Conservation (phyloP, 2,113 vertebrate species). For the Felis chaus region DNA sequence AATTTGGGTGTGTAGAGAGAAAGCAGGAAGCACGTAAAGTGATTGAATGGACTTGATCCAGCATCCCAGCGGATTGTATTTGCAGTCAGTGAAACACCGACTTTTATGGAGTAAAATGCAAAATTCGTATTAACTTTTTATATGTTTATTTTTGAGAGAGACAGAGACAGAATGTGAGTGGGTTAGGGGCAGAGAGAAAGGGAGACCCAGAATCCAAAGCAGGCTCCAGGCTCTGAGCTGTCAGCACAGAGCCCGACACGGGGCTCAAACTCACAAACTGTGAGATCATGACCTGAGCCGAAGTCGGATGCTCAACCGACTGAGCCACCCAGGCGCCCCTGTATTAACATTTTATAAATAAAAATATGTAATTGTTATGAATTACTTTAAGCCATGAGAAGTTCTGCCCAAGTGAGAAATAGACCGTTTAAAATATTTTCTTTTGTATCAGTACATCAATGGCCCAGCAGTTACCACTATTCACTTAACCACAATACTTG, state of each 20-base stretch:
- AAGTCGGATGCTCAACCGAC: too few relatives aligned
- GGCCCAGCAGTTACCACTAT: neutral
- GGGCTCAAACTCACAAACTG: too few relatives aligned
- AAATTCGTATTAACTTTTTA: neutral
- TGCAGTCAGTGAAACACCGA: neutral
- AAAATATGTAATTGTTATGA: neutral
- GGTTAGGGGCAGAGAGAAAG: too few relatives aligned
- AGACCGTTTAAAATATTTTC: neutral
- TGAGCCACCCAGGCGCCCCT: neutral
- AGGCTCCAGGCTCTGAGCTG: too few relatives aligned
- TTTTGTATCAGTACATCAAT: neutral
- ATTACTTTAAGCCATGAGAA: neutral
- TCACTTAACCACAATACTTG: neutral
- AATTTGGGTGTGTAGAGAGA: neutral
- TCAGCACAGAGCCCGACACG: too few relatives aligned
- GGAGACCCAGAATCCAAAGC: too few relatives aligned
- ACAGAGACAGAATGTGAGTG: too few relatives aligned
- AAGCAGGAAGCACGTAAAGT: neutral
- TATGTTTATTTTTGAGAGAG: too few relatives aligned
- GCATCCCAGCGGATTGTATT: neutral
- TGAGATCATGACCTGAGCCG: too few relatives aligned
- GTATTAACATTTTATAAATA: neutral
- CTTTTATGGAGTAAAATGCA: neutral
- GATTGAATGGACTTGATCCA: too few relatives aligned
- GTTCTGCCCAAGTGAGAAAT: neutral